A percentile compares a stretch with the other conserved stretches of the same genome.
Conservation (phyloP, 2,797 vertebrate genomes). For the Mormyrops boulengeri region DNA sequence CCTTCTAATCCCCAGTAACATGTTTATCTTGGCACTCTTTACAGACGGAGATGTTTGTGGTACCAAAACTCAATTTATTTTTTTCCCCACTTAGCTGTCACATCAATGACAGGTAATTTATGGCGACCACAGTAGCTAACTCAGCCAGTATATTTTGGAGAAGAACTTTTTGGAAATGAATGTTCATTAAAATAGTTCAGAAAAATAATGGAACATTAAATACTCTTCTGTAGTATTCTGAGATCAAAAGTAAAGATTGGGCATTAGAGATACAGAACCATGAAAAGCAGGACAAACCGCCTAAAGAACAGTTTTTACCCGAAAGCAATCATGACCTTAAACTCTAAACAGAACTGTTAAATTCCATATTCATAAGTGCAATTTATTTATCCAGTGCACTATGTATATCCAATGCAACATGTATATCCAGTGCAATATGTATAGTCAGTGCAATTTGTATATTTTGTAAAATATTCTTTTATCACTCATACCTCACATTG, state of each 20-base stretch:
- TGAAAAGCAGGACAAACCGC: too few relatives aligned
- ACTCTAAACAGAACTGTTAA: too few relatives aligned
- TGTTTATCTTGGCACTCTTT: conserved; percentile 37
- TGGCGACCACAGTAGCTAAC: conserved; percentile 34
- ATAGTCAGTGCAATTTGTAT: too few relatives aligned
- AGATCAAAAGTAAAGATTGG: background rate
- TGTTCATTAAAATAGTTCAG: conserved; percentile 12
- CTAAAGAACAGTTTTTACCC: too few relatives aligned
- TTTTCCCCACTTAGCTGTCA: conserved; percentile 37
- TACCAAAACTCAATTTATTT: conserved; percentile 41
- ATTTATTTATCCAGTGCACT: too few relatives aligned
- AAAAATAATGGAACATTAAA: conserved; percentile 19
- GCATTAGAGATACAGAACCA: background rate
- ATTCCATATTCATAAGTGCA: too few relatives aligned
- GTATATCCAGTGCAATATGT: too few relatives aligned
- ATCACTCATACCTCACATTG: too few relatives aligned
- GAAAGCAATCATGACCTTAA: too few relatives aligned
- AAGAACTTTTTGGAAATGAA: conserved; percentile 15
- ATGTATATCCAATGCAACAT: too few relatives aligned
- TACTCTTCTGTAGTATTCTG: background rate
- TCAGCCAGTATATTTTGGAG: conserved; percentile 24
- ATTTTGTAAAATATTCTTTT: too few relatives aligned
- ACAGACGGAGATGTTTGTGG: conserved; percentile 39
- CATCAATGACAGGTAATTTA: conserved; percentile 45
- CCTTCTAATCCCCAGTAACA: conserved; percentile 26